phyloP scores from a whole-genome alignment of 2,113 vertebrate species.

The western clawed frog (Xenopus tropicalis) region DNA sequence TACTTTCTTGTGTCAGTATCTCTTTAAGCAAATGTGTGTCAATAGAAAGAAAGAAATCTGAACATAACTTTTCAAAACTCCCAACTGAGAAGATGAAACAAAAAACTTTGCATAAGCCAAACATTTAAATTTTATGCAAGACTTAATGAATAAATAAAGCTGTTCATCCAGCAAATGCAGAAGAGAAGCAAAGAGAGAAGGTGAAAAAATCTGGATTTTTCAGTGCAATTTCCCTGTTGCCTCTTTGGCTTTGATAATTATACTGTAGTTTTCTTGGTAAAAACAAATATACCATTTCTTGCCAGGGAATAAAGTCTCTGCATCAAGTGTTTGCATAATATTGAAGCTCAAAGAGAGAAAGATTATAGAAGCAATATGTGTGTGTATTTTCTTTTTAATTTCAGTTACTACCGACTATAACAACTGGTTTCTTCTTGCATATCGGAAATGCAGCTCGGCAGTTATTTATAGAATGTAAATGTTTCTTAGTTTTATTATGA shows the following conservation, averaged over 20 bases:
- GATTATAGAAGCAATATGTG: conserved; percentile 5
- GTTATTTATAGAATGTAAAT: background rate
- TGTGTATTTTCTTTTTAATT: background rate
- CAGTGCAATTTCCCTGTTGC: conserved; percentile 8
- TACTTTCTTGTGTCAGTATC: background rate
- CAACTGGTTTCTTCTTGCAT: background rate
- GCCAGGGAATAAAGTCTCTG: conserved; percentile 13
- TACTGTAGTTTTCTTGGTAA: conserved; percentile 9
- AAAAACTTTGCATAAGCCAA: background rate
- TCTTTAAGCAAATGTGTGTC: too few relatives aligned
- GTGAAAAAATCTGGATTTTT: conserved; percentile 6
- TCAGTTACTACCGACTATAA: background rate
- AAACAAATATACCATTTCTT: conserved; percentile 14
- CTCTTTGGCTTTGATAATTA: conserved; percentile 13
- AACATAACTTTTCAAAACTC: too few relatives aligned
- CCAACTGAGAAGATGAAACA: too few relatives aligned
- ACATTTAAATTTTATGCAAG: background rate
- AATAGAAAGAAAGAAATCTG: too few relatives aligned
- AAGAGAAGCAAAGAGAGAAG: background rate
- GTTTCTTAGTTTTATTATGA: too few relatives aligned
- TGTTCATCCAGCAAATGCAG: background rate
- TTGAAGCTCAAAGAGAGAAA: background rate
- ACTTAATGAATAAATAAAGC: conserved; percentile 8
- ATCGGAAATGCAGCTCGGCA: background rate
- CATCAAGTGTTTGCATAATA: conserved; percentile 15